Conservation (phyloP, 2,113 vertebrate species). For the Scomber colias region DNA sequence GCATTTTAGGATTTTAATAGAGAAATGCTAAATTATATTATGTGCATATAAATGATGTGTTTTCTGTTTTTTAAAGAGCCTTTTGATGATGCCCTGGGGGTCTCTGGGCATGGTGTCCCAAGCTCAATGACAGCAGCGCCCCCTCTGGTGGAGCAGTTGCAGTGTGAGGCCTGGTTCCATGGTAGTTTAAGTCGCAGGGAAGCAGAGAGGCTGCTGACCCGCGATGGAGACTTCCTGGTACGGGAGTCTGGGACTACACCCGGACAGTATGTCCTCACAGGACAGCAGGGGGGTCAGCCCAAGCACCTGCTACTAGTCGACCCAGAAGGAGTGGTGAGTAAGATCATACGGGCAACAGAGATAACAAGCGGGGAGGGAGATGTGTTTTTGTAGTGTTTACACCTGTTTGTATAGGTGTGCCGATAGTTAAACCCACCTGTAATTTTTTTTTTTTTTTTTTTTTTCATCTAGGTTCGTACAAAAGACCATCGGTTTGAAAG, state of each 20-base stretch:
- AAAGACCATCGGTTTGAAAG: constrained; percentile 98
- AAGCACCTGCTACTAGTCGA: constrained; percentile 97
- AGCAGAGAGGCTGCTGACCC: constrained; percentile 91
- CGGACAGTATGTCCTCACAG: constrained; percentile 96
- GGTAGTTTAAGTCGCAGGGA: constrained; percentile 93
- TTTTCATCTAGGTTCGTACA: constrained; percentile 89
- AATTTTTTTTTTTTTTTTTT: neutral
- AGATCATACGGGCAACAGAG: neutral
- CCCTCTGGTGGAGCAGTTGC: constrained; percentile 94
- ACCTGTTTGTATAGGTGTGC: neutral
- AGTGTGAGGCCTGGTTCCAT: constrained; percentile 94
- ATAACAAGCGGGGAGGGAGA: neutral
- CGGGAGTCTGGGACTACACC: constrained; percentile 95
- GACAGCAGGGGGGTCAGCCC: constrained; percentile 93
- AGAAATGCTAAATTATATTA: neutral
- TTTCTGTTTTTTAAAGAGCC: constrained; percentile 85
- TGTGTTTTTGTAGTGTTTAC: neutral
- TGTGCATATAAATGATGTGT: neutral
- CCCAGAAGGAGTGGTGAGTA: constrained; percentile 95
- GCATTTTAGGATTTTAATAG: neutral
- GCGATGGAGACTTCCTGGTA: constrained; percentile 96
- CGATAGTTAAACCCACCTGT: neutral
- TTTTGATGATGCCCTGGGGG: constrained; percentile 93
- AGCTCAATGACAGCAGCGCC: constrained; percentile 77
- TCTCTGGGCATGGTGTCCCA: constrained; percentile 65